Conservation (phyloP, 2,888 invertebrate species). For the Apamea sordens region DNA sequence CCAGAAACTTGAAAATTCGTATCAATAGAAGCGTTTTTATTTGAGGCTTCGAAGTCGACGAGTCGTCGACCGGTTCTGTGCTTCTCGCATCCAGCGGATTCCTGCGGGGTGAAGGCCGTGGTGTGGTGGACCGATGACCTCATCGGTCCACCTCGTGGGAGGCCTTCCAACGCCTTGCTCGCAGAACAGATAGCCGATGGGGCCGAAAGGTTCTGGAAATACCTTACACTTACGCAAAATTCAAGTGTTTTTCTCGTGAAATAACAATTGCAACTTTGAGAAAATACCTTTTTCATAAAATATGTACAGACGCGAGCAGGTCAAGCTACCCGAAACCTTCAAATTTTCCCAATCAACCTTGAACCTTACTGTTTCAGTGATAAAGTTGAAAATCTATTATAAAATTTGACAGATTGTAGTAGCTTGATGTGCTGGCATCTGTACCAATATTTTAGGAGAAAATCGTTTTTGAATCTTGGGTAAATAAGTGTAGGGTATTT, state of each 20-base stretch:
- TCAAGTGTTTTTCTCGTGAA: background rate
- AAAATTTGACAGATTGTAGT: too few species aligned
- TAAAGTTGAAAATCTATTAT: too few species aligned
- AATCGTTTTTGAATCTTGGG: background rate
- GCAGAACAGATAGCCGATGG: too few species aligned
- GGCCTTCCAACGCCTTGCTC: too few species aligned
- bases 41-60: background rate
- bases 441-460: background rate
- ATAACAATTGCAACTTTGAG: background rate
- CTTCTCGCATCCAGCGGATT: background rate
- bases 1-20: constrained; percentile 1
- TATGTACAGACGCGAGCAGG: too few species aligned
- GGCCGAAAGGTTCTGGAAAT: background rate
- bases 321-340: too few species aligned
- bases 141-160: background rate
- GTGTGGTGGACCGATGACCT: too few species aligned
- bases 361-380: too few species aligned
- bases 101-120: background rate
- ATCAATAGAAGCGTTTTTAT: constrained; percentile 12
- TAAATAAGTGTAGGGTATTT: too few species aligned
- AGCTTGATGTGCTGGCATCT: too few species aligned
- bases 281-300: background rate
- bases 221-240: background rate
- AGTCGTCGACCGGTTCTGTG: background rate
- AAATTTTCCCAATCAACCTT: too few species aligned